phyloP scores from a whole-genome alignment of 1,140 invertebrate genomes.

The Scylla paramamosain region DNA sequence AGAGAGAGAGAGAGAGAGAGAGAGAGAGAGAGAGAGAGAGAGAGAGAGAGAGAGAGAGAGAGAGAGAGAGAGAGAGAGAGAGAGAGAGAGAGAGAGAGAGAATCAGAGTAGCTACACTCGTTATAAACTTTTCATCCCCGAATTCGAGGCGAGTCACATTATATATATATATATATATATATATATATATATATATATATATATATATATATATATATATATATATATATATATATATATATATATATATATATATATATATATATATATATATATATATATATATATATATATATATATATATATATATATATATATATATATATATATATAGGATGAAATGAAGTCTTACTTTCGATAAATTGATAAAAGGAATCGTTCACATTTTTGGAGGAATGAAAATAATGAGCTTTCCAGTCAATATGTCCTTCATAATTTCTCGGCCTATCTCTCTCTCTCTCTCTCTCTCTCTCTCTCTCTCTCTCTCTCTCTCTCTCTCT shows the following conservation, averaged over 20 bases:
- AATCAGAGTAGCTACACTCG: background rate
- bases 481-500: too few species aligned
- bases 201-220: conserved; percentile 43
- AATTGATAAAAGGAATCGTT: too few species aligned
- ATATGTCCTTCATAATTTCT: too few species aligned
- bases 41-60: conserved; percentile 36
- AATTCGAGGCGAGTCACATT: background rate
- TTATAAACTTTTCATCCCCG: background rate
- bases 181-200: conserved; percentile 43
- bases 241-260: conserved; percentile 34
- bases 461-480: too few species aligned
- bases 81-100: background rate
- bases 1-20: conserved; percentile 45
- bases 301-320: too few species aligned
- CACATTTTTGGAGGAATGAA: too few species aligned
- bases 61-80: background rate
- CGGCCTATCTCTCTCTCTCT: too few species aligned
- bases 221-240: conserved; percentile 43
- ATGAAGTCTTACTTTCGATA: too few species aligned
- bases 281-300: too few species aligned
- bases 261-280: too few species aligned
- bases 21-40: conserved; percentile 43
- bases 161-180: conserved; percentile 26
- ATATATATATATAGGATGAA: too few species aligned
- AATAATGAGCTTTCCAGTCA: too few species aligned